These are phyloP conservation scores for Sinosuthora webbiana DNA, from an alignment of 2,113 vertebrate species.

Conservation along the genomic window DNA sequence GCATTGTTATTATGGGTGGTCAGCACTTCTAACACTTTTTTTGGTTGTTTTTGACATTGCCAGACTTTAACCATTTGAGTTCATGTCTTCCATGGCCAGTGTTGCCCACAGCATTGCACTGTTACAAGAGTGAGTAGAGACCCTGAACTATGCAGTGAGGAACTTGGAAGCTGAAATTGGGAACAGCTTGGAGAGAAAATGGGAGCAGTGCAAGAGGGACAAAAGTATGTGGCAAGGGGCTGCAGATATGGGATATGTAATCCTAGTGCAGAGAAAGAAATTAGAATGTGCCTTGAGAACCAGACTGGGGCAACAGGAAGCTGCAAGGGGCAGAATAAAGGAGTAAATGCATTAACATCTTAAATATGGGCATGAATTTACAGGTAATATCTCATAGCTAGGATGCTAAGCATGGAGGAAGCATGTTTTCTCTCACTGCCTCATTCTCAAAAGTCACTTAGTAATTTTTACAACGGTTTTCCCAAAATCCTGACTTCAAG, in stretches of 20 bases:
- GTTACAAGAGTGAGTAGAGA: neutral
- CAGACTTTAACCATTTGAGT: neutral
- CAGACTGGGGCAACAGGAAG: neutral
- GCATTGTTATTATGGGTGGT: neutral
- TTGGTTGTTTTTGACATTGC: neutral
- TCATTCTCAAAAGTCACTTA: neutral
- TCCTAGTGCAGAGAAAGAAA: neutral
- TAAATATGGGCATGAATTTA: neutral
- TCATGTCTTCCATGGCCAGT: neutral
- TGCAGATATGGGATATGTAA: neutral
- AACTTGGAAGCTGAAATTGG: neutral
- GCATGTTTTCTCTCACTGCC: neutral
- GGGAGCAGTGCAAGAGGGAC: neutral
- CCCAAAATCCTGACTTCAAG: neutral
- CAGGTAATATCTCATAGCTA: neutral
- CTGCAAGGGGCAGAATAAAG: neutral
- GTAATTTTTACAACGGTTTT: neutral
- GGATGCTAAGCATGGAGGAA: neutral
- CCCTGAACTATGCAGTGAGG: neutral
- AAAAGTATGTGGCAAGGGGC: neutral
- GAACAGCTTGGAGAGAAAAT: neutral
- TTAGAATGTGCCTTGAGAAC: neutral
- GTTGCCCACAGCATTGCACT: neutral
- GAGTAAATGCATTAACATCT: neutral
- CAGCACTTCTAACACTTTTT: neutral